Percentiles rank a stretch among this genome's conserved stretches.
Evolutionary conservation across 2,797 vertebrate genomes (phyloP).

Genomic region (Sebastes nivosus): DNA sequence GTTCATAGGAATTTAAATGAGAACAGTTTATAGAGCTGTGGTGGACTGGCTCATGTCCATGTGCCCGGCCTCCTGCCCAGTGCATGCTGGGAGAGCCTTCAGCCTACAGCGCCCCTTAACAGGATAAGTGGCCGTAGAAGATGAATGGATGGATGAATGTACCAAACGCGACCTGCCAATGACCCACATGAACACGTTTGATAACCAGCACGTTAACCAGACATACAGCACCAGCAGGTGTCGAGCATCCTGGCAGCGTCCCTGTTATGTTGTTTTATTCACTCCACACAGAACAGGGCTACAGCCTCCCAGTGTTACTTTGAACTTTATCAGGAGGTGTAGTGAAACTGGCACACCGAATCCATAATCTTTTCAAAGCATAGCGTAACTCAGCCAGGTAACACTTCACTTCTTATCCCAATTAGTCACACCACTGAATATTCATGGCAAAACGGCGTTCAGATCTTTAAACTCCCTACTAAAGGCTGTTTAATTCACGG

Average conservation of each 20-base stretch:
- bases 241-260: background rate
- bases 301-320: constrained; percentile 18
- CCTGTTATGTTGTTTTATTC: constrained; percentile 14
- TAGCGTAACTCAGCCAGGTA: constrained; percentile 52
- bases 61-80: background rate
- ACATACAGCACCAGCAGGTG: background rate
- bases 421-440: constrained; percentile 69
- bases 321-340: constrained; percentile 58
- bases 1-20: background rate
- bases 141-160: constrained; percentile 27
- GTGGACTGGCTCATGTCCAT: background rate
- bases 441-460: constrained; percentile 48
- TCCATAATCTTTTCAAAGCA: constrained; percentile 55
- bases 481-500: constrained; percentile 70
- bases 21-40: background rate
- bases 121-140: background rate
- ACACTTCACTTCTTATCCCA: constrained; percentile 64
- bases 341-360: constrained; percentile 50
- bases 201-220: constrained; percentile 14
- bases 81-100: constrained; percentile 28
- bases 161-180: constrained; percentile 23
- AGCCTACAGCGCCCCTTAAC: background rate
- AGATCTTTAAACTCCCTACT: constrained; percentile 54
- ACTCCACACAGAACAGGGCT: constrained; percentile 9
- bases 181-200: constrained; percentile 18